Percentiles rank a stretch among this genome's conserved stretches.
phyloP scores from a whole-genome alignment of 1,140 invertebrate species.

The Ooceraea biroi region DNA sequence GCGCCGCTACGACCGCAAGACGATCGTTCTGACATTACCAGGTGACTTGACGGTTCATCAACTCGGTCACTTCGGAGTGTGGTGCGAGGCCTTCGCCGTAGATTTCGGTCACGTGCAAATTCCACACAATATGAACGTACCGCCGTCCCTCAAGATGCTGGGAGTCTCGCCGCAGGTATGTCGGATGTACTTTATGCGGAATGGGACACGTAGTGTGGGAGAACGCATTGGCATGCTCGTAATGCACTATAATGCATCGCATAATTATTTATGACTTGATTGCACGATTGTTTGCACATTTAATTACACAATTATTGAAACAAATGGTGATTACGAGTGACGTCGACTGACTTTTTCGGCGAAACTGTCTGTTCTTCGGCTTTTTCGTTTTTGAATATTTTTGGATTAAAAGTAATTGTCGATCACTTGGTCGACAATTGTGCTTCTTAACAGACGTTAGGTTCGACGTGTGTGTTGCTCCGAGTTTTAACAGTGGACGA shows the following conservation, averaged over 20 bases:
- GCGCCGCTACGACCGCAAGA: slow-evolving; percentile 92
- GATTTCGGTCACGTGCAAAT: slow-evolving; percentile 95
- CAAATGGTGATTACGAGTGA: neutral
- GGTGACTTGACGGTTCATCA: slow-evolving; percentile 87
- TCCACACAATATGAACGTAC: slow-evolving; percentile 91
- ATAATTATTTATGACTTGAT: neutral
- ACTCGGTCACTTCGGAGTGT: slow-evolving; percentile 94
- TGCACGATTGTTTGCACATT: too few relatives aligned
- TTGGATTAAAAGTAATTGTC: neutral
- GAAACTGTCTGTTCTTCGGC: neutral
- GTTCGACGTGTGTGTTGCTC: neutral
- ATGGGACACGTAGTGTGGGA: neutral
- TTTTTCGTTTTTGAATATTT: neutral
- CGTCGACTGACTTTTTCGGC: neutral
- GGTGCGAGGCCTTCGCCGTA: slow-evolving; percentile 95
- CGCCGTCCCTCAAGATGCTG: slow-evolving; percentile 96
- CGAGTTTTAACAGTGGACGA: neutral
- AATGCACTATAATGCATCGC: neutral
- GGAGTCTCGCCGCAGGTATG: slow-evolving; percentile 96
- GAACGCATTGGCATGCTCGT: slow-evolving; percentile 10
- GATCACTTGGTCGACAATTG: neutral
- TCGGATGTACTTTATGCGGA: neutral
- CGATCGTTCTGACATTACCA: slow-evolving; percentile 94
- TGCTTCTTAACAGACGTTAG: neutral
- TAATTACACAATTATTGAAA: neutral